Evolutionary conservation across 2,113 vertebrate species (phyloP).

Genomic region (Epinephelus fuscoguttatus): DNA sequence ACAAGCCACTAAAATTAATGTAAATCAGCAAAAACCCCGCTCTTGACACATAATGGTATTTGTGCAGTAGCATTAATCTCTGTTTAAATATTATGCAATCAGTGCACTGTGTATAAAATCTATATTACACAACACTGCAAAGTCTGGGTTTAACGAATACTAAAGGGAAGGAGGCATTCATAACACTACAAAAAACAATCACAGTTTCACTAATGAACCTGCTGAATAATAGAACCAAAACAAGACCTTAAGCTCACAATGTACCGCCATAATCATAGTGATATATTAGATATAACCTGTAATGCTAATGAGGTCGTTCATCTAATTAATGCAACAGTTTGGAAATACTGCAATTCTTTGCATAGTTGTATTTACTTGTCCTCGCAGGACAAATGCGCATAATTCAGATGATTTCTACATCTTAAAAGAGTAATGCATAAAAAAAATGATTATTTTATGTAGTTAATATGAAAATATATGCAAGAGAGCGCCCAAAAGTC

Average conservation of each 20-base stretch:
- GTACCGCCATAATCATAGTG: constrained; percentile 21
- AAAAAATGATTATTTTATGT: background rate
- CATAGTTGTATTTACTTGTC: background rate
- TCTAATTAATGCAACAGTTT: constrained; percentile 19
- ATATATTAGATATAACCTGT: constrained; percentile 26
- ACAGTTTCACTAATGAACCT: constrained; percentile 39
- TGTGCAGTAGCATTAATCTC: background rate
- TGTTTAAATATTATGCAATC: background rate
- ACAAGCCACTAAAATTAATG: constrained; percentile 1
- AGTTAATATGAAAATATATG: constrained; percentile 4
- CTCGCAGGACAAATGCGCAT: background rate
- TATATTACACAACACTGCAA: background rate
- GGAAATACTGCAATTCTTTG: background rate
- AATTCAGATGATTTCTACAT: background rate
- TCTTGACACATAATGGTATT: background rate
- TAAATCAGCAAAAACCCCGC: background rate
- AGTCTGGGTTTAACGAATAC: constrained; percentile 5
- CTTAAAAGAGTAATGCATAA: background rate
- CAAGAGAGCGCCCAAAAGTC: background rate
- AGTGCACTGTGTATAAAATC: background rate
- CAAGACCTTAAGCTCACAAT: constrained; percentile 4
- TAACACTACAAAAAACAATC: constrained; percentile 9
- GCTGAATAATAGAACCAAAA: constrained; percentile 38
- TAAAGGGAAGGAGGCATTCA: background rate
- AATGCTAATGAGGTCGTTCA: constrained; percentile 38